Base-by-base conservation (phyloP, 2,113 vertebrate species). In the Chaetorhynchus papuensis region DNA sequence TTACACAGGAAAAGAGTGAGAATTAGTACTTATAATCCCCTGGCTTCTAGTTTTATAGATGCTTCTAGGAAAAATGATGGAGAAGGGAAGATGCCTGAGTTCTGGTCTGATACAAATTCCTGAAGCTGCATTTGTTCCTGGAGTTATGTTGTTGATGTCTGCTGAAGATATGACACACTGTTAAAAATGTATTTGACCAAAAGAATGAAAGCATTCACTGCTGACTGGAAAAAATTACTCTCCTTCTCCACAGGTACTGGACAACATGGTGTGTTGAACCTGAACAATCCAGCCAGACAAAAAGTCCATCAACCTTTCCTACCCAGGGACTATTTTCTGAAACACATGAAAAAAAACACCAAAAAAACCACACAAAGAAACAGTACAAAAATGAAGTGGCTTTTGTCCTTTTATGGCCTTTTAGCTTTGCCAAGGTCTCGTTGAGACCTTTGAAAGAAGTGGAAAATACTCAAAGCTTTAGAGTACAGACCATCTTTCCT, bases 301-400 rank as follows among this genome's bases (percentile, higher is more conserved):
- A 77, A 90, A 9, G 28, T 35, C 37, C 54, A 37, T 27, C 37
- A 59, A 1, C 13, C 5, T 81, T 72, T 77, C 16, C 42, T 78
- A 35, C 19, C 12, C 68, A 39, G 24, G 39, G 22, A 30, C 26
- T 76, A 7, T 27, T 57, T 13, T 20, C 21, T 64, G 27, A 35
- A 8, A 9, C 3, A 20, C 8, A 31, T 15, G 2, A 44, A 65
- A 59, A 66, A 14, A 7, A 15, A 4, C 1, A 11, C 8, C 39
- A 11, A 45, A 45, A 45, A 20, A 20, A 30, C 9, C n/a, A 45
- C 11, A 13, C 15, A 42, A 37, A 70, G 49, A 50, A 87, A 41
- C 3, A 53, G 24, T 18, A 41, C 13, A 79, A 79, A 63, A 68
- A 42, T 13, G 1, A 64, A 88, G 17, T 15, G 6, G 6, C 10